These are phyloP conservation scores for Trisateles emortualis DNA, from an alignment of 2,888 invertebrate species.

Conservation along the genomic window DNA sequence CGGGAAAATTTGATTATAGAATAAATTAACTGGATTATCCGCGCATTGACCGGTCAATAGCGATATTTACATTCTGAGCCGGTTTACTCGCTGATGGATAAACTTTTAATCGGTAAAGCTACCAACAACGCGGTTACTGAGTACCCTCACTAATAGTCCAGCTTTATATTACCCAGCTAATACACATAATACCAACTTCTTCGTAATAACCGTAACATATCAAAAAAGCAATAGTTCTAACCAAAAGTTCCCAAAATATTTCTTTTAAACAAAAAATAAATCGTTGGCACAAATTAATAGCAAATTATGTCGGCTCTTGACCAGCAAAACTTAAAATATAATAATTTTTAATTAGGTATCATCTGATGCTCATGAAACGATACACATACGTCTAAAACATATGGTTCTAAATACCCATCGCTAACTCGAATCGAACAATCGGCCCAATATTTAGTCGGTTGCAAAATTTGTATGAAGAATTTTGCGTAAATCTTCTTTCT, in stretches of 20 bases:
- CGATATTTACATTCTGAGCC: background rate
- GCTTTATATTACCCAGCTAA: background rate
- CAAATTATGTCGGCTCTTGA: slow-evolving; percentile 14
- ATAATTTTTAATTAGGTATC: slow-evolving; percentile 7
- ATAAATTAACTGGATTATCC: too few relatives aligned
- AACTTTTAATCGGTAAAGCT: too few relatives aligned
- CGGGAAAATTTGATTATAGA: background rate
- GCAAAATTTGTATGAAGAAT: too few relatives aligned
- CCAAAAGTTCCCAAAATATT: slow-evolving; percentile 31
- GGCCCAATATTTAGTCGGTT: too few relatives aligned
- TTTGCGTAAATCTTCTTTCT: too few relatives aligned
- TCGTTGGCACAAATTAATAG: slow-evolving; percentile 31
- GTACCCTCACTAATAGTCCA: too few relatives aligned
- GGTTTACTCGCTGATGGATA: too few relatives aligned
- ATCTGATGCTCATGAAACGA: slow-evolving; percentile 24
- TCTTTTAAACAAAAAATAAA: slow-evolving; percentile 7
- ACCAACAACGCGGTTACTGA: too few relatives aligned
- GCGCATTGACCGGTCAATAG: background rate
- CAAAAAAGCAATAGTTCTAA: slow-evolving; percentile 37
- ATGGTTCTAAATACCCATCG: slow-evolving; percentile 36
- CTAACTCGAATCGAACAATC: too few relatives aligned
- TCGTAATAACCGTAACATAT: background rate
- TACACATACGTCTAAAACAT: slow-evolving; percentile 31
- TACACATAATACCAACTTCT: background rate
- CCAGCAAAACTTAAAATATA: slow-evolving; percentile 26